Conservation (phyloP, 2,888 invertebrate genomes). For the Steinernema carpocapsae region DNA sequence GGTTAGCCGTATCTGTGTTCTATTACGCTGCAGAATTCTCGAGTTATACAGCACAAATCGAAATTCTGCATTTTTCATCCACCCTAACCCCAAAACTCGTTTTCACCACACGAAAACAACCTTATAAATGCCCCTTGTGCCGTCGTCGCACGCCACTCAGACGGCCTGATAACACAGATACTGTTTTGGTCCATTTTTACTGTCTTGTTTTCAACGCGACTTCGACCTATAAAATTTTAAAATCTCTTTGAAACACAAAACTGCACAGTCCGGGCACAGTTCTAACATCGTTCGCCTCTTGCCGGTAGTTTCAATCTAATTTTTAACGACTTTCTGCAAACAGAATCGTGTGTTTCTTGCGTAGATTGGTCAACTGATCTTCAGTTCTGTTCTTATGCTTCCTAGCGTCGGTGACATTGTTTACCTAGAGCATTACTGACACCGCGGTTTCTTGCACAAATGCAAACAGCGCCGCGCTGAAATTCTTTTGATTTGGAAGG, state of each 20-base stretch:
- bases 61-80: no score
- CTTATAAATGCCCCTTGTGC: no score
- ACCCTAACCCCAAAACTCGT: no score
- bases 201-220: not conserved
- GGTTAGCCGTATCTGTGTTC: no score
- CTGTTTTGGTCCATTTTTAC: no score
- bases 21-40: no score
- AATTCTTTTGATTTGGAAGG: not conserved
- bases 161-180: no score
- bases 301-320: not conserved
- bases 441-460: not conserved
- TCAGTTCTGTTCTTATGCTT: no score
- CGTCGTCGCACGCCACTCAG: no score
- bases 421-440: not conserved
- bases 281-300: not conserved
- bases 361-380: not conserved
- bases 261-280: not conserved
- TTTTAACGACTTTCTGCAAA: slow-evolving; percentile 5
- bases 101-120: no score
- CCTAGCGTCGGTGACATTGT: slow-evolving; percentile 17
- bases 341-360: slow-evolving; percentile 12
- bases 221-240: not conserved
- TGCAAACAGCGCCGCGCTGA: slow-evolving; percentile 3
- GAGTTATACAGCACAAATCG: no score
- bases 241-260: not conserved